Base-by-base conservation (phyloP, 2,113 vertebrate species). In the Pteruthius melanotis region DNA sequence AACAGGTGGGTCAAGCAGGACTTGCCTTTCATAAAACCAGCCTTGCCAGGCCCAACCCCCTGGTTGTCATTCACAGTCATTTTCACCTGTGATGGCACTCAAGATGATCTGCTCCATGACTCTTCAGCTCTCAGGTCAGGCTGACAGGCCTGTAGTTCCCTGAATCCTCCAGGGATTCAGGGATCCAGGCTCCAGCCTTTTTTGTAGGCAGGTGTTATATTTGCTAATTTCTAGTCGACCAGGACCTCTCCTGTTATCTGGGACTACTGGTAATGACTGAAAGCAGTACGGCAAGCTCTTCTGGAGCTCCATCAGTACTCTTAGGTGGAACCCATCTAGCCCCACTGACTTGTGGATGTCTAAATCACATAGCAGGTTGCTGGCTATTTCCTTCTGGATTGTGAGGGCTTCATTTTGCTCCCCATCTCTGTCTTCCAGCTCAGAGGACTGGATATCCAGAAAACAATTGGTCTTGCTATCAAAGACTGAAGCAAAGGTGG, bases 41-140 rank as follows among this genome's bases (percentile, higher is more conserved):
- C 10, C 39, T 66, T 45, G n/a, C 30, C 0, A 0, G 39, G 17
- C 54, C 45, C 53, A 24, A 76, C 40, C 16, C 17, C 16, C 31
- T 50, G 50, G 27, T 11, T 65, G 52, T 60, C n/a, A 60, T 60
- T 60, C 57, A 37, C n/a, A 60, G 57, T 27, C 7, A 4, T 60
- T 60, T 37, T 37, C 35, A 60, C 18, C 18, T 0, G 0, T 42
- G 35, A 13, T 65, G 31, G 18, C 42, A 27, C 18, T 50, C 18
- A 16, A 28, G 37, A 33, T 72, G 15, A 81, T 50, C 50, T 88
- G 59, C 31, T 57, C 31, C 37, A 9, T 23, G 17, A 23, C 50
- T 65, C 33, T 50, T 15, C 2, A 2, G 59, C 50, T 23, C 44
- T 57, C 18, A 37, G 18, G 37, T 44, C 68, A 72, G 7, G 13